These are phyloP conservation scores for Chaetophractus vellerosus DNA, from an alignment of 2,797 vertebrate genomes.

Conservation along the genomic window DNA sequence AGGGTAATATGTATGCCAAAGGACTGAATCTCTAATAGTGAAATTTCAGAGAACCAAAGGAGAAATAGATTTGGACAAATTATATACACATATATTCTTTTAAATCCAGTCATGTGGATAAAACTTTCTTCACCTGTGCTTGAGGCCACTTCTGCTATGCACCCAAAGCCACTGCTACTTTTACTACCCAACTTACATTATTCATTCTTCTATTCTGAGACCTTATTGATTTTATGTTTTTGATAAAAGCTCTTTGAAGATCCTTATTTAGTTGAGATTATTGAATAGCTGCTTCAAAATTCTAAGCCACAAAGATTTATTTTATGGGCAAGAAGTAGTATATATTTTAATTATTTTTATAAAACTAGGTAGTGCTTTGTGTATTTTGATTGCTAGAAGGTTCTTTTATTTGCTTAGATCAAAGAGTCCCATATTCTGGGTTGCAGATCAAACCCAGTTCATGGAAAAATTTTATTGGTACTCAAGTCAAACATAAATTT, in stretches of 20 bases:
- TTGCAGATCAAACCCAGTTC: conserved; percentile 14
- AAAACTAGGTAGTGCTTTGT: neutral
- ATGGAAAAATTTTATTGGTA: neutral
- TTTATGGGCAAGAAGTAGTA: conserved; percentile 39
- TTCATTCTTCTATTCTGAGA: neutral
- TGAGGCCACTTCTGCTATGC: neutral
- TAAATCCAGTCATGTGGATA: neutral
- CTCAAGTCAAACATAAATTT: conserved; percentile 22
- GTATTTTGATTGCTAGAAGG: neutral
- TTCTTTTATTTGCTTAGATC: conserved; percentile 30
- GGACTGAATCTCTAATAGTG: neutral
- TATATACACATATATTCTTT: neutral
- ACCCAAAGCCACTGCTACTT: neutral
- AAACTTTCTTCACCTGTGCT: neutral
- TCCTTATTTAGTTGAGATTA: neutral
- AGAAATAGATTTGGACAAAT: neutral
- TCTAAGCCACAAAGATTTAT: neutral
- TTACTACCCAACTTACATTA: neutral
- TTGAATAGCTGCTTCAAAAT: conserved; percentile 7
- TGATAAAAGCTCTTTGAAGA: neutral
- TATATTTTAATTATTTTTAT: too few species aligned
- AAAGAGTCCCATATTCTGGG: neutral
- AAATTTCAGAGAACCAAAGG: conserved; percentile 52
- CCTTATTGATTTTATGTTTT: neutral
- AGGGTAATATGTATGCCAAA: neutral